phyloP scores from a whole-genome alignment of 2,797 vertebrate species.

The Botia almorhae region DNA sequence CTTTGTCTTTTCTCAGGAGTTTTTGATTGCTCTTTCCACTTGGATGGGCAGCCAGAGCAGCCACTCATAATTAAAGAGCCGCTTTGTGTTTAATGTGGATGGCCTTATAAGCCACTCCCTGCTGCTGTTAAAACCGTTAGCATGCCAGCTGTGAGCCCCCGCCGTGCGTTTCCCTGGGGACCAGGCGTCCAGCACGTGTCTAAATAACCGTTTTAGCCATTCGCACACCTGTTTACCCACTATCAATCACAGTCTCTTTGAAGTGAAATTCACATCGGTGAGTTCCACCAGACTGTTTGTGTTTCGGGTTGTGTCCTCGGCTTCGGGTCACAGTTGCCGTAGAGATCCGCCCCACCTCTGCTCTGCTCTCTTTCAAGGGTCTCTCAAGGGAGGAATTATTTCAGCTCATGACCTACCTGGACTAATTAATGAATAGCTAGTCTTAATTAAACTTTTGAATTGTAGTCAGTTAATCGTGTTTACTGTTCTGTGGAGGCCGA shows the following conservation, averaged over 20 bases:
- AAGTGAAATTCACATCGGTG: constrained; percentile 22
- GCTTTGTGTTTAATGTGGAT: constrained; percentile 53
- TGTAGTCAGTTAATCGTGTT: constrained; percentile 27
- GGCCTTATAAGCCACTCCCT: constrained; percentile 44
- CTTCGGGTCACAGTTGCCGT: constrained; percentile 23
- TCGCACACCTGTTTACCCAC: constrained; percentile 47
- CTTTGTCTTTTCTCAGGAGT: constrained; percentile 16
- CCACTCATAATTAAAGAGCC: constrained; percentile 55
- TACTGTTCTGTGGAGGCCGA: constrained; percentile 16
- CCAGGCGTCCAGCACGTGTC: constrained; percentile 7
- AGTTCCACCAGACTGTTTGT: constrained; percentile 25
- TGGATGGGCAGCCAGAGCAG: constrained; percentile 38
- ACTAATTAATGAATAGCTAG: constrained; percentile 28
- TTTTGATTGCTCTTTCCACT: constrained; percentile 56
- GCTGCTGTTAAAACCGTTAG: constrained; percentile 47
- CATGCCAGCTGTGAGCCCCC: constrained; percentile 39
- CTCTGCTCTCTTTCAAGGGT: constrained; percentile 10
- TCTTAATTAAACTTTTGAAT: constrained; percentile 33
- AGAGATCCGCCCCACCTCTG: constrained; percentile 24
- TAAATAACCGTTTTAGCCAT: constrained; percentile 30
- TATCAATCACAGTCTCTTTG: constrained; percentile 46
- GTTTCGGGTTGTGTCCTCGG: constrained; percentile 8
- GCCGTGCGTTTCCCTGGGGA: constrained; percentile 28
- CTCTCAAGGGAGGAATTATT: constrained; percentile 37
- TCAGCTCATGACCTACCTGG: constrained; percentile 14